phyloP scores from a whole-genome alignment of 2,113 vertebrate genomes.

The Phoenicopterus ruber region DNA sequence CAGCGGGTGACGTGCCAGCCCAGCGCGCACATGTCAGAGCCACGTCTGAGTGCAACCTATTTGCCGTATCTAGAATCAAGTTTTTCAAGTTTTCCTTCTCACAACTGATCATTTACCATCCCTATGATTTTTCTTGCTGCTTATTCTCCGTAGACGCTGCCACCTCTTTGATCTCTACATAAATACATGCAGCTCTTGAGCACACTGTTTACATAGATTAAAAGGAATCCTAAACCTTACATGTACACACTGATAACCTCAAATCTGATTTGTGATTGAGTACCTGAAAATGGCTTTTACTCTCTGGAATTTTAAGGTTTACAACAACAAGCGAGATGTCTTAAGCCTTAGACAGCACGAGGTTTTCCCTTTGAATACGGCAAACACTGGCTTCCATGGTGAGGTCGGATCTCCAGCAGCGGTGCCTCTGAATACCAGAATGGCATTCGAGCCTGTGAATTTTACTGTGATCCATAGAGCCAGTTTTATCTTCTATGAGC shows the following conservation, averaged over 20 bases:
- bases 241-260: constrained; percentile 66
- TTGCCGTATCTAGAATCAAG: constrained; percentile 20
- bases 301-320: constrained; percentile 65
- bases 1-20: background rate
- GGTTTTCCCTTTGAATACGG: constrained; percentile 40
- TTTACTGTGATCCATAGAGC: constrained; percentile 44
- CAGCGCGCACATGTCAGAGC: background rate
- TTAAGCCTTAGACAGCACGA: background rate
- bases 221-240: constrained; percentile 66
- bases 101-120: constrained; percentile 57
- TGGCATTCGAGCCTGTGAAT: constrained; percentile 42
- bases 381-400: background rate
- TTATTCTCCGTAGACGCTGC: constrained; percentile 23
- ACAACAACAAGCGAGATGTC: constrained; percentile 58
- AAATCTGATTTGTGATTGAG: constrained; percentile 67
- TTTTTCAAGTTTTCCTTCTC: constrained; percentile 70
- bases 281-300: constrained; percentile 70
- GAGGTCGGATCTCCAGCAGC: background rate
- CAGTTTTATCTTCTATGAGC: constrained; percentile 6
- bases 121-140: constrained; percentile 43
- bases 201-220: constrained; percentile 64
- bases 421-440: constrained; percentile 3
- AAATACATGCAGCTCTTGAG: constrained; percentile 49
- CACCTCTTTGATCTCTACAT: constrained; percentile 32
- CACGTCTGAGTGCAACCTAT: background rate